phyloP scores from a whole-genome alignment of 1,140 invertebrate genomes.

The Zaprionus africanus region DNA sequence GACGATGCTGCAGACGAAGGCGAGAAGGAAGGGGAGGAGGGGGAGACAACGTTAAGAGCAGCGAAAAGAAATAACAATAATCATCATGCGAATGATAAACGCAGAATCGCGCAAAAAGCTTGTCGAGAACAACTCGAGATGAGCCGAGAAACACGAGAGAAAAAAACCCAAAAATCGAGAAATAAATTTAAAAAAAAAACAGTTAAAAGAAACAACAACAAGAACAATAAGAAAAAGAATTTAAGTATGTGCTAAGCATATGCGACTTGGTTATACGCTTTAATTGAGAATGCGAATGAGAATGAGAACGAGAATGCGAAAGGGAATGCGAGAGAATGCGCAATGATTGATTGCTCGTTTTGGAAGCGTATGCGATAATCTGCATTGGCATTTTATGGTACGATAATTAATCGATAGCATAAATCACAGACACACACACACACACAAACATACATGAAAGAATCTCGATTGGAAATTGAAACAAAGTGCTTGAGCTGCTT shows the following conservation, averaged over 20 bases:
- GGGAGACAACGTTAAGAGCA: conserved; percentile 63
- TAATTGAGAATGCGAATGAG: not conserved
- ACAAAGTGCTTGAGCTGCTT: not conserved
- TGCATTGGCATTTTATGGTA: not conserved
- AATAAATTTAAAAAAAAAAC: not conserved
- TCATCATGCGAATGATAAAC: conserved; percentile 64
- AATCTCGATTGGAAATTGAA: not conserved
- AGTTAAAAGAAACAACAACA: conserved; percentile 3
- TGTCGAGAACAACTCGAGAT: conserved; percentile 38
- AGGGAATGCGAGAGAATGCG: not conserved
- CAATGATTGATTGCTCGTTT: not conserved
- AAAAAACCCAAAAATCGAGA: conserved; percentile 10
- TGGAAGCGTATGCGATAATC: not conserved
- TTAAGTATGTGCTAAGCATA: conserved; percentile 9
- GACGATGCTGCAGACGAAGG: not conserved
- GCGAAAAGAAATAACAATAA: conserved; percentile 55
- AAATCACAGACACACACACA: not conserved
- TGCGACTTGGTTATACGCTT: conserved; percentile 12
- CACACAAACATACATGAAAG: not conserved
- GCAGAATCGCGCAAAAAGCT: conserved; percentile 58
- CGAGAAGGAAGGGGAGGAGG: not conserved
- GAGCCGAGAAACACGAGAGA: conserved; percentile 14
- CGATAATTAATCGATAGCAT: conserved; percentile 6
- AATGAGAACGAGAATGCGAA: not conserved
- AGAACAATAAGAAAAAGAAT: not conserved